Evolutionary conservation across 2,113 vertebrate species (phyloP).

Genomic region (Pimephales promelas): DNA sequence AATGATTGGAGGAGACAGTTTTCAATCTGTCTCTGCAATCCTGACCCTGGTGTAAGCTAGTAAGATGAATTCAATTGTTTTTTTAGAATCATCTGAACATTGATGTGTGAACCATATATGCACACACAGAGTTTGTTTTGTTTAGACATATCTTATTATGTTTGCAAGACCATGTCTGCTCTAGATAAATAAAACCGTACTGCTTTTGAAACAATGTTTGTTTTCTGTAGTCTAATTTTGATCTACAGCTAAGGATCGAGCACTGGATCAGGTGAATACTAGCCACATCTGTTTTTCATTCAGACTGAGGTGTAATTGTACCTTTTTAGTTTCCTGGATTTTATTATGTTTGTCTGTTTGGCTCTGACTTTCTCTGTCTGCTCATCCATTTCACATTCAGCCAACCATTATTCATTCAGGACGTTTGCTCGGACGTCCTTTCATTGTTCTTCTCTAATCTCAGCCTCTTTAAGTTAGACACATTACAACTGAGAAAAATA

Average conservation of each 20-base stretch:
- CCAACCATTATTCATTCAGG: not conserved
- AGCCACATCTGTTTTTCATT: conserved; percentile 31
- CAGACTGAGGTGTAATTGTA: conserved; percentile 35
- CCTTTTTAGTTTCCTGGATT: conserved; percentile 32
- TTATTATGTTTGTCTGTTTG: conserved; percentile 29
- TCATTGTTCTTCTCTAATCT: not conserved
- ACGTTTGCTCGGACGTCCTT: not conserved
- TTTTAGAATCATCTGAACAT: not conserved
- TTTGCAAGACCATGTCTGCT: not conserved
- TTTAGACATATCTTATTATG: not conserved
- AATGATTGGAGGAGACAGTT: not conserved
- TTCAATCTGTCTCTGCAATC: not conserved
- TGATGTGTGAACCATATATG: not conserved
- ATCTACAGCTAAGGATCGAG: conserved; percentile 15
- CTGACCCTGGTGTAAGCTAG: not conserved
- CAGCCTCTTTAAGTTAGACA: not conserved
- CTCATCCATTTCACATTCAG: not conserved
- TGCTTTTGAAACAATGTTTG: not conserved
- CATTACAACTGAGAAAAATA: not conserved
- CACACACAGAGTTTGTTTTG: not conserved
- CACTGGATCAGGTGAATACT: conserved; percentile 13
- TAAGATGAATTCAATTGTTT: not conserved
- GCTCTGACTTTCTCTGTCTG: not conserved
- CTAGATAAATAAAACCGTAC: not conserved
- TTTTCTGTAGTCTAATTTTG: conserved; percentile 16